phyloP scores from a whole-genome alignment of 2,888 invertebrate species.

The Rhingia rostrata region DNA sequence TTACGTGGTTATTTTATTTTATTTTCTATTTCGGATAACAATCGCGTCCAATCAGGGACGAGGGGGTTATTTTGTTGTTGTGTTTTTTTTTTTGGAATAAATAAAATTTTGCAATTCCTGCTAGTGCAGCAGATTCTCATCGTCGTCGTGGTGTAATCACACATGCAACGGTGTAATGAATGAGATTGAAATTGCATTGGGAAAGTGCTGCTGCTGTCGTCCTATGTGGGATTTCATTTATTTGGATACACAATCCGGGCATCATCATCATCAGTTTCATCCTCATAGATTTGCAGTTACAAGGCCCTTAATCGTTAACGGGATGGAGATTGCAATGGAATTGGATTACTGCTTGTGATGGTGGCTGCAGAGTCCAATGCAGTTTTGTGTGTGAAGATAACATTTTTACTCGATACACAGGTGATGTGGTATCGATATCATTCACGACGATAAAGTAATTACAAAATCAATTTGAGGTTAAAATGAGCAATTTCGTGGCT shows the following conservation, averaged over 20 bases:
- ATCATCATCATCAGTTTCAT: slow-evolving; percentile 11
- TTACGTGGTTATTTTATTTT: slow-evolving; percentile 62
- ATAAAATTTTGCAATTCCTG: slow-evolving; percentile 15
- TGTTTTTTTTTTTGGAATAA: not conserved
- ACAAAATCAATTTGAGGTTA: slow-evolving; percentile 63
- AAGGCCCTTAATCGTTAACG: slow-evolving; percentile 53
- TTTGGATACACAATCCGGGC: slow-evolving; percentile 41
- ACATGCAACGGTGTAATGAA: slow-evolving; percentile 65
- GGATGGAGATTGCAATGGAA: slow-evolving; percentile 70
- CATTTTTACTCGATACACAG: slow-evolving; percentile 30
- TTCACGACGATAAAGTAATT: slow-evolving; percentile 64
- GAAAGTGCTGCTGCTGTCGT: slow-evolving; percentile 35
- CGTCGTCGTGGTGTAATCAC: slow-evolving; percentile 43
- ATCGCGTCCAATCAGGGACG: slow-evolving; percentile 63
- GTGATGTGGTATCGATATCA: slow-evolving; percentile 40
- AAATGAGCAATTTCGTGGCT: slow-evolving; percentile 44
- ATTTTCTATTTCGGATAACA: slow-evolving; percentile 63
- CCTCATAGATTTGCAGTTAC: slow-evolving; percentile 1
- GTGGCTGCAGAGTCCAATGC: slow-evolving; percentile 45
- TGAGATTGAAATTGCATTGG: slow-evolving; percentile 68
- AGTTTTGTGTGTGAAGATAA: slow-evolving; percentile 49
- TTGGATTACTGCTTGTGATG: slow-evolving; percentile 54
- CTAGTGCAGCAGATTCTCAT: slow-evolving; percentile 56
- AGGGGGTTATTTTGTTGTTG: slow-evolving; percentile 2
- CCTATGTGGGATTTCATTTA: slow-evolving; percentile 19